Evolutionary conservation across 2,888 invertebrate species (phyloP).

Genomic region (Oscheius sp.): DNA sequence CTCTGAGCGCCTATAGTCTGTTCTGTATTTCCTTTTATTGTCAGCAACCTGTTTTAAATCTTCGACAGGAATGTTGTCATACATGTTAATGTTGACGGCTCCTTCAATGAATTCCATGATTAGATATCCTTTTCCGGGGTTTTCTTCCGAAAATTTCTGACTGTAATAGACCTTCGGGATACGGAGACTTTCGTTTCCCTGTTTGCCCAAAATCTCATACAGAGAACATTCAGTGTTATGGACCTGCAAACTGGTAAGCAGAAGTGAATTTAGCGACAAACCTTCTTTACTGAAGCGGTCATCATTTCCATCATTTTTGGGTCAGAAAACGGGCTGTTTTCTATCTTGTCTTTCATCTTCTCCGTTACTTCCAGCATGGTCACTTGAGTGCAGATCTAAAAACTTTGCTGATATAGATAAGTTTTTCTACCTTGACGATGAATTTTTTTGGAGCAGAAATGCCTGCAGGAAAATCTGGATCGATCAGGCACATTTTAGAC

Average conservation of each 20-base stretch:
- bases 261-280: background rate
- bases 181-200: slow-evolving; percentile 2
- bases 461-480: slow-evolving; percentile 16
- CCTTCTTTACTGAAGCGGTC: slow-evolving; percentile 11
- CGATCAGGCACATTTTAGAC: slow-evolving; percentile 28
- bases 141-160: slow-evolving; percentile 28
- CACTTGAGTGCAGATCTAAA: slow-evolving; percentile 20
- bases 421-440: slow-evolving; percentile 22
- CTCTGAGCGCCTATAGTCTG: slow-evolving; percentile 4
- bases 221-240: slow-evolving; percentile 29
- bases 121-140: slow-evolving; percentile 42
- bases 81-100: slow-evolving; percentile 17
- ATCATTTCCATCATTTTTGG: slow-evolving; percentile 14
- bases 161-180: slow-evolving; percentile 14
- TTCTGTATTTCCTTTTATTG: background rate
- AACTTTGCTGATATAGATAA: background rate
- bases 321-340: slow-evolving; percentile 3
- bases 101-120: slow-evolving; percentile 44
- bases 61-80: slow-evolving; percentile 1
- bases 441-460: slow-evolving; percentile 9
- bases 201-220: slow-evolving; percentile 9
- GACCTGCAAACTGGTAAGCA: background rate
- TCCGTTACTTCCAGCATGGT: slow-evolving; percentile 18
- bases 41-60: slow-evolving; percentile 24
- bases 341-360: slow-evolving; percentile 2